These are phyloP conservation scores for Odontothrips loti DNA, from an alignment of 2,888 invertebrate species.

Conservation along the genomic window DNA sequence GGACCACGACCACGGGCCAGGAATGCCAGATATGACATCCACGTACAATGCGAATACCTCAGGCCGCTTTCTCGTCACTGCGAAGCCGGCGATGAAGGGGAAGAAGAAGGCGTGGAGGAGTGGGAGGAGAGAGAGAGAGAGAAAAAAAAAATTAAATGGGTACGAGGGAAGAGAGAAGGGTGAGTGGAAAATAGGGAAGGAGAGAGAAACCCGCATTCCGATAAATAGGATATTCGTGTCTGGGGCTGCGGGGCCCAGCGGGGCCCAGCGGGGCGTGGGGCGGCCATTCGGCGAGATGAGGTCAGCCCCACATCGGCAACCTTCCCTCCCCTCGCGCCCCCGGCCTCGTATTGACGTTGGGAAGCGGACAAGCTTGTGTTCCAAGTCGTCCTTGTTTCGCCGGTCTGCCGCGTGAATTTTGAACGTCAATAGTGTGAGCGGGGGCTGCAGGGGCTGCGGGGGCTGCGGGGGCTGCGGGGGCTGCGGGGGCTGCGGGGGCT, in stretches of 20 bases:
- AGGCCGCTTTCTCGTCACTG: no score
- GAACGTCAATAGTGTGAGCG: background rate
- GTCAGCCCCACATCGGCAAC: background rate
- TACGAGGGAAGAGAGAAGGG: background rate
- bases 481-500: no score
- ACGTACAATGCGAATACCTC: background rate
- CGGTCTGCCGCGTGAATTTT: background rate
- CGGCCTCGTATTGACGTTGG: background rate
- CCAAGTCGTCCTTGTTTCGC: background rate
- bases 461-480: background rate
- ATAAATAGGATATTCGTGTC: slow-evolving; percentile 26
- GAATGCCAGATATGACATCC: background rate
- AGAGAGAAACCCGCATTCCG: slow-evolving; percentile 11
- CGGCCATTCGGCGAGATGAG: slow-evolving; percentile 16
- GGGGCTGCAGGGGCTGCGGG: background rate
- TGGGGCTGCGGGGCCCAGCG: background rate
- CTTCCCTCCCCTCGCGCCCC: background rate
- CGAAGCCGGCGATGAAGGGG: background rate
- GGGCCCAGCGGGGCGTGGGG: background rate
- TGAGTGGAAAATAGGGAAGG: background rate
- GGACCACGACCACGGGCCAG: background rate
- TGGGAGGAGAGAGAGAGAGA: background rate
- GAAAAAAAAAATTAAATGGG: slow-evolving; percentile 15
- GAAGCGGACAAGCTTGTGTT: background rate
- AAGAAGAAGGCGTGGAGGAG: background rate